phyloP scores from a whole-genome alignment of 2,888 invertebrate genomes.

The Rotaria magnacalcarata region DNA sequence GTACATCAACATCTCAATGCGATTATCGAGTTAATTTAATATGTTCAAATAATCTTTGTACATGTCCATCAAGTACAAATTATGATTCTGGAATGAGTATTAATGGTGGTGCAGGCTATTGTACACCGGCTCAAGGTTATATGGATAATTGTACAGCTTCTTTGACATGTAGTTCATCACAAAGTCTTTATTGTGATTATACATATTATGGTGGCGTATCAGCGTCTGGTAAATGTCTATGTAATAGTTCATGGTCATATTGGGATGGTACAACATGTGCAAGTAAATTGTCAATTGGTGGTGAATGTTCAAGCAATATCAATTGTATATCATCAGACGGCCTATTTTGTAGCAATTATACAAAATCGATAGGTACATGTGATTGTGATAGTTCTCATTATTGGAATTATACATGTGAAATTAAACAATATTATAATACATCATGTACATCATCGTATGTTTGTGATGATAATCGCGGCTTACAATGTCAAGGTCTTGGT shows the following conservation, averaged over 20 bases:
- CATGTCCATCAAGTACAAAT: not conserved
- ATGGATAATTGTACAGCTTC: not conserved
- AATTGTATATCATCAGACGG: not conserved
- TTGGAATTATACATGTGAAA: not conserved
- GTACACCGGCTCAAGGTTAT: not conserved
- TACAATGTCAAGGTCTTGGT: constrained; percentile 3
- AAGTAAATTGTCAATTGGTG: constrained; percentile 22
- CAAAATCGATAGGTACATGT: not conserved
- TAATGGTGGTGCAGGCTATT: not conserved
- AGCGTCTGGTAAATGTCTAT: not conserved
- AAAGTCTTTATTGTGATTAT: constrained; percentile 5
- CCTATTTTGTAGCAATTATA: constrained; percentile 1
- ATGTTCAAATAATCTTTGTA: not conserved
- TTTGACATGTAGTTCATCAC: not conserved
- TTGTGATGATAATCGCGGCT: constrained; percentile 36
- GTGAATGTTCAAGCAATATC: not conserved
- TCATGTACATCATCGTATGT: not conserved
- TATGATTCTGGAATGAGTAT: not conserved
- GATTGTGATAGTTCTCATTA: constrained; percentile 4
- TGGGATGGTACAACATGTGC: constrained; percentile 18
- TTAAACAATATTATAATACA: not conserved
- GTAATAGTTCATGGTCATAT: not conserved
- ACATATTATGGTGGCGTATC: not conserved
- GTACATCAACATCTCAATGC: not conserved
- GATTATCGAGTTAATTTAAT: not conserved